These are phyloP conservation scores for Pomatorhinus ruficollis DNA, from an alignment of 2,113 vertebrate species.

Conservation along the genomic window DNA sequence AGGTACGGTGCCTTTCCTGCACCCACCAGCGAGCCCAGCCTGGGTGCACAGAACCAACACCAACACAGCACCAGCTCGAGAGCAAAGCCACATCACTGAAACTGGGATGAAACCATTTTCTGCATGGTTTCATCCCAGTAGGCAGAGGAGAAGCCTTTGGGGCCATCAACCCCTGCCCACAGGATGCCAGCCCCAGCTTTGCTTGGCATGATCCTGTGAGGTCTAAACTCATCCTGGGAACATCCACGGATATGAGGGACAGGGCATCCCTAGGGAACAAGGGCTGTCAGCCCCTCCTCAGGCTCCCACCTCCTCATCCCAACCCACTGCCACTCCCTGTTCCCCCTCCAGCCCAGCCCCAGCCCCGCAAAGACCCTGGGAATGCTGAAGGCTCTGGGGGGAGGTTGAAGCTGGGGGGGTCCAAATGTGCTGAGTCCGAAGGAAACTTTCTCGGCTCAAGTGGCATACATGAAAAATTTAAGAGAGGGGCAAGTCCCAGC, in stretches of 20 bases:
- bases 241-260: fast-evolving
- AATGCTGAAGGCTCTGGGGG: not conserved
- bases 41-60: not conserved
- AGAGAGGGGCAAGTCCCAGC: constrained; percentile 37
- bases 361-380: not conserved
- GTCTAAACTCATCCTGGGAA: not conserved
- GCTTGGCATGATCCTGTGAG: fast-evolving
- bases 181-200: not conserved
- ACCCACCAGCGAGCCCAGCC: not conserved
- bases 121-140: not conserved
- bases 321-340: fast-evolving
- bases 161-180: not conserved
- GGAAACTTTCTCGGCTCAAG: constrained; percentile 49
- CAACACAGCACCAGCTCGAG: fast-evolving
- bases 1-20: fast-evolving
- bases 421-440: constrained; percentile 48
- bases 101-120: not conserved
- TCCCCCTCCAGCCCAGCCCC: not conserved
- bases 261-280: not conserved
- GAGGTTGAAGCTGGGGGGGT: not conserved
- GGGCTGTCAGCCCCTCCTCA: not conserved
- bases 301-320: not conserved
- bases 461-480: constrained; percentile 52
- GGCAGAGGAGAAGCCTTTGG: not conserved
- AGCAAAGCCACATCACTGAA: fast-evolving